Base-by-base conservation (phyloP, 2,888 invertebrate species). In the Leucophenga maculata region DNA sequence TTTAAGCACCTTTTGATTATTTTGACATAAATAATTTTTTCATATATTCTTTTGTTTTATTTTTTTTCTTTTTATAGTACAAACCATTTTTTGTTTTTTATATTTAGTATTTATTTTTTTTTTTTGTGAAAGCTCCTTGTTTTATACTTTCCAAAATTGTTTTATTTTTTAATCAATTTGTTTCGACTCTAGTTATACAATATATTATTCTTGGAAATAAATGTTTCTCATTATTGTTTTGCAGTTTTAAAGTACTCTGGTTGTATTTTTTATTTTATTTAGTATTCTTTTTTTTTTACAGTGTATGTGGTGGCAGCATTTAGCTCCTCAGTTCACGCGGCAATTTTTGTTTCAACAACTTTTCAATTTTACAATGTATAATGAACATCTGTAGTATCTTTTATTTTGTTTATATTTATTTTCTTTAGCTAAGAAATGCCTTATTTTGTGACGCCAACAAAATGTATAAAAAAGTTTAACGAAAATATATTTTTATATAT, bases 1-100 rank as follows among this genome's bases (percentile, higher is more conserved):
- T n/a, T 60, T 75, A 86, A 86, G 86, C 86, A 86, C 86, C 86
- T 79, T 86, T 84, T 79, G 86, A 86, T 86, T 86, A 84, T 85
- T 70, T 77, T 64, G 67, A 67, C 31, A 59, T 83, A 80, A 82
- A 82, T 77, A 74, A 67, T 69, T 46, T 67, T 70, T 68, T 65
- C 67, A 39, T 64, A 70, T 44, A 62, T 68, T 66, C 54, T 60
- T 16, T 60, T 73, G 70, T 73, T 69, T 54, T 73, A 59, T 73
- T 70, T 69, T 54, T 73, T 65, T 26, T 31, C 68, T 69, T 75
- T 74, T 71, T 44, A 62, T 67, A 68, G 67, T 65, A 65, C 65
- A 57, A 65, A 65, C 55, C 65, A 48, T 67, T 67, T 46, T 67
- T 50, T 54, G 16, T 67, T 60, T 59, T 46, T 22, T 14, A 26